Evolutionary conservation across 2,113 vertebrate species (phyloP).

Genomic region (Cebidichthys violaceus): DNA sequence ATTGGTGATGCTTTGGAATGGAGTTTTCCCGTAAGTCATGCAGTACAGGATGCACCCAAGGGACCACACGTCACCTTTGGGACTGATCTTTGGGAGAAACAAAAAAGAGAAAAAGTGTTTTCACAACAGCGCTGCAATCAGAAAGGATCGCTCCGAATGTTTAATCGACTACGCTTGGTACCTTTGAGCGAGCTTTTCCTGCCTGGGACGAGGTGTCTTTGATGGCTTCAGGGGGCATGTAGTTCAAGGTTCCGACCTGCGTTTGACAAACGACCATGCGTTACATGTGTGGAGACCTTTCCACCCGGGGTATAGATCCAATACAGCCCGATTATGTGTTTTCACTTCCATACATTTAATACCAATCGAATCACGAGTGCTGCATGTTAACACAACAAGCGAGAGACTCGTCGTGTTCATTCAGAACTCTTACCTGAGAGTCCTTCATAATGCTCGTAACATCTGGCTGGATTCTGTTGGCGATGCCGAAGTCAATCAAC

Average conservation of each 20-base stretch:
- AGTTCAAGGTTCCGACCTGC: slow-evolving; percentile 96
- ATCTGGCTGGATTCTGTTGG: slow-evolving; percentile 97
- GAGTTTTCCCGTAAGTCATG: slow-evolving; percentile 97
- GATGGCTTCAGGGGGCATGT: slow-evolving; percentile 98
- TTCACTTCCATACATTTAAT: neutral
- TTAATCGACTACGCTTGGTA: slow-evolving; percentile 54
- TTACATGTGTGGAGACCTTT: neutral
- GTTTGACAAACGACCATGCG: slow-evolving; percentile 12
- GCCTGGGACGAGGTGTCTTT: slow-evolving; percentile 91
- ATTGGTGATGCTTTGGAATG: slow-evolving; percentile 96
- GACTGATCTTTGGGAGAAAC: slow-evolving; percentile 87
- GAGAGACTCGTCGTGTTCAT: neutral
- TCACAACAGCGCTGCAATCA: neutral
- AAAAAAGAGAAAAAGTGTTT: neutral
- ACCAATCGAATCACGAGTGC: no score
- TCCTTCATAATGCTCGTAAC: slow-evolving; percentile 98
- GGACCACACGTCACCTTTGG: slow-evolving; percentile 98
- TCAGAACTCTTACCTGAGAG: slow-evolving; percentile 86
- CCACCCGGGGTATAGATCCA: neutral
- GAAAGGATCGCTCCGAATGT: neutral
- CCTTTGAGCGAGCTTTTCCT: slow-evolving; percentile 92
- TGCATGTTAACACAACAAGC: neutral
- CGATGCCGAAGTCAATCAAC: slow-evolving; percentile 97
- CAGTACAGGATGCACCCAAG: slow-evolving; percentile 97
- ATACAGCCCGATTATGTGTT: neutral